Base-by-base conservation (phyloP, 2,888 invertebrate genomes). In the Leucophenga maculata region DNA sequence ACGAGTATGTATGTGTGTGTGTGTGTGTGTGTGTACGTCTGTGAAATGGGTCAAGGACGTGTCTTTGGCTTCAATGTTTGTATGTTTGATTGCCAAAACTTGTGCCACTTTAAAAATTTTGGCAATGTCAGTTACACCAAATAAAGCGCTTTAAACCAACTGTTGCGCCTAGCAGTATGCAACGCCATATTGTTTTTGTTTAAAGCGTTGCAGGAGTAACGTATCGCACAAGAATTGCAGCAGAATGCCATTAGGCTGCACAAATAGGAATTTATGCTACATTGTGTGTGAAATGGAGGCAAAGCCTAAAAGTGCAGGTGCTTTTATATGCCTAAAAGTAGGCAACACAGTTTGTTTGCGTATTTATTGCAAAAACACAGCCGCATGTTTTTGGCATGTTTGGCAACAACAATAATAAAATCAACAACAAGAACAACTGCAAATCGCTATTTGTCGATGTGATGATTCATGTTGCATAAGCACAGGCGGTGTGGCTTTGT, bases 371-470 rank as follows among this genome's bases (percentile, higher is more conserved):
- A 68, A 67, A 65, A 72, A 59, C 55, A 22, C 20, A 8, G 50
- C 65, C 68, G 69, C 67, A 68, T 68, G 68, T 65, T 68, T 50
- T 68, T 55, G 64, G 44, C 44, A 20, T 52, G 59, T 59, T 68
- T 68, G n/a, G 14, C 32, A 22, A 32, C 48, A 50, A 50, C 52
- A 52, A 18, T 52, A 65, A 54, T 31, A 65, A 20, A n/a, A n/a
- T n/a, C 39, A 52, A 65, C 54, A 52, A 44, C 32, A 65, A 18
- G 9, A 52, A 11, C 20, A 46, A 46, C 3, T 16, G 13, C 3
- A 62, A 39, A 57, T n/a, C 50, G 16, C 50, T 16, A 50, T 50
- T 50, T 50, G 14, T 50, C 50, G 50, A 1, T 50, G 18, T 50
- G 50, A 16, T 50, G 50, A 50, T 50, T 64, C 62, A 64, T 64